Conservation (phyloP, 2,888 invertebrate genomes). For the Drosophila putrida region DNA sequence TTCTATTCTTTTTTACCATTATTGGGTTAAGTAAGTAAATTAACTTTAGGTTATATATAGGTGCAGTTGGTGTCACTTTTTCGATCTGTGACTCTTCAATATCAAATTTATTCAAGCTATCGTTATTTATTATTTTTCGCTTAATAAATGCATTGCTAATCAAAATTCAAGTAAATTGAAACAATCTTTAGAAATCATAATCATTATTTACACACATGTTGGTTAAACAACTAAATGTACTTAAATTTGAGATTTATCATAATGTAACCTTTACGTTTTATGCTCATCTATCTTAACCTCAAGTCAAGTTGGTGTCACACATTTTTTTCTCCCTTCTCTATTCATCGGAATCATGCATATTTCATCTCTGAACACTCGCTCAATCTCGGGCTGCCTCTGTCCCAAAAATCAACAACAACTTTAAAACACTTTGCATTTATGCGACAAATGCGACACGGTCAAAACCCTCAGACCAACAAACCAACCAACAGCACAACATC, state of each 20-base stretch:
- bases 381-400: constrained; percentile 48
- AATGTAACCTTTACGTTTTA: constrained; percentile 34
- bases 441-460: constrained; percentile 64
- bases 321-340: constrained; percentile 14
- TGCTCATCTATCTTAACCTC: constrained; percentile 52
- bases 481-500: constrained; percentile 2
- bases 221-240: constrained; percentile 18
- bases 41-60: too few species aligned
- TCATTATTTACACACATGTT: constrained; percentile 3
- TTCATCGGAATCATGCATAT: constrained; percentile 37
- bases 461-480: constrained; percentile 18
- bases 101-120: too few species aligned
- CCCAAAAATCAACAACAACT: constrained; percentile 63
- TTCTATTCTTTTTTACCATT: neutral
- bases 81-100: too few species aligned
- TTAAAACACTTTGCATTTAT: constrained; percentile 71
- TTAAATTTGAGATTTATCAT: constrained; percentile 19
- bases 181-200: constrained; percentile 9
- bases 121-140: too few species aligned
- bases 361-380: constrained; percentile 23
- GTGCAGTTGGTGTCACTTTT: too few species aligned
- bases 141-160: too few species aligned
- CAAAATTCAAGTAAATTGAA: neutral
- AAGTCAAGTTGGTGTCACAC: constrained; percentile 56
- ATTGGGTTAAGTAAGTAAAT: too few species aligned